These are phyloP conservation scores for Lagocephalus sceleratus DNA, from an alignment of 2,797 vertebrate species.

Conservation along the genomic window DNA sequence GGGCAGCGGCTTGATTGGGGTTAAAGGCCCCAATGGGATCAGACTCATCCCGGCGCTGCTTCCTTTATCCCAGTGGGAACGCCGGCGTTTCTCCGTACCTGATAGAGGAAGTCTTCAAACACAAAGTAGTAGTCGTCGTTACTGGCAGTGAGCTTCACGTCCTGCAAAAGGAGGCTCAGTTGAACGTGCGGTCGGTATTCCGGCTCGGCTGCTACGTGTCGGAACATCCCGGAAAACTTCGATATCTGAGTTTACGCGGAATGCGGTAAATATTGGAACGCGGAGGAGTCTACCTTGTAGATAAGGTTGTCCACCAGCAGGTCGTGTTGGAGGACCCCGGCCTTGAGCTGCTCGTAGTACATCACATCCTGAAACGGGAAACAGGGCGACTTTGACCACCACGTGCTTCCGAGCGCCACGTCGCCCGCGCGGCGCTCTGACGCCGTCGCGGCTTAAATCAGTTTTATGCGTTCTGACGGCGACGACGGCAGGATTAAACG, in stretches of 20 bases:
- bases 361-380: constrained; percentile 84
- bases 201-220: background rate
- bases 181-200: background rate
- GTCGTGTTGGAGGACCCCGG: constrained; percentile 92
- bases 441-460: constrained; percentile 27
- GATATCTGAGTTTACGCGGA: background rate
- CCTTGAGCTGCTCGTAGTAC: constrained; percentile 96
- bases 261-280: background rate
- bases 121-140: constrained; percentile 99
- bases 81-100: constrained; percentile 74
- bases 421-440: too few species aligned
- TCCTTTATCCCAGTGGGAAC: background rate
- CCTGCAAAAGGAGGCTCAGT: constrained; percentile 67
- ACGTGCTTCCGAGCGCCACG: too few species aligned
- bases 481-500: constrained; percentile 33
- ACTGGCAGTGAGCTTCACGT: constrained; percentile 97
- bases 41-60: too few species aligned
- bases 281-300: constrained; percentile 84
- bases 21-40: too few species aligned
- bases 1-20: too few species aligned
- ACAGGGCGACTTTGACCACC: constrained; percentile 2
- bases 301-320: constrained; percentile 97
- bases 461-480: constrained; percentile 6
- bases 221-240: background rate
- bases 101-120: constrained; percentile 99